Conservation (phyloP, 2,113 vertebrate genomes). For the Vulpes lagopus region DNA sequence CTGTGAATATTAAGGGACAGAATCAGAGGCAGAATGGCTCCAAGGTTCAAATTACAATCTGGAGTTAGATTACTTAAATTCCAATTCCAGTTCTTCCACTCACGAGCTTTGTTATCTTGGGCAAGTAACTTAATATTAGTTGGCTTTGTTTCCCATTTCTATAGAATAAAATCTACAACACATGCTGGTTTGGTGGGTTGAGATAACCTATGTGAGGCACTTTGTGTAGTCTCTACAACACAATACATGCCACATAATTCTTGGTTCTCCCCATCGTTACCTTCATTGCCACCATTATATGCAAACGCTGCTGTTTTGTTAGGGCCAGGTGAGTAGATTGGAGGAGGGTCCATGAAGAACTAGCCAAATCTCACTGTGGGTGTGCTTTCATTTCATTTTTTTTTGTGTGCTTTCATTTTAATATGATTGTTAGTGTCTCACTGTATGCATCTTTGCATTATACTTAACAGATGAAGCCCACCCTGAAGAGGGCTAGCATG, state of each 20-base stretch:
- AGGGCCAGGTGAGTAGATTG: background rate
- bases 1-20: background rate
- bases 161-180: background rate
- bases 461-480: background rate
- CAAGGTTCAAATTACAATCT: background rate
- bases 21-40: background rate
- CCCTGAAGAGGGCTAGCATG: background rate
- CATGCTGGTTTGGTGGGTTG: background rate
- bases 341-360: background rate
- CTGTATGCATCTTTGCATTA: background rate
- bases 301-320: background rate
- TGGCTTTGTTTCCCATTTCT: slow-evolving; percentile 4
- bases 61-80: background rate
- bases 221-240: background rate
- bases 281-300: background rate
- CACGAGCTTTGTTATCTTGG: slow-evolving; percentile 8
- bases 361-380: background rate
- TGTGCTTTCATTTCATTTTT: too few species aligned
- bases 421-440: background rate
- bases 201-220: background rate
- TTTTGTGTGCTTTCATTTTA: background rate
- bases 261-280: background rate
- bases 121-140: background rate
- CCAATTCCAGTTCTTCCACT: background rate
- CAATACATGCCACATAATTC: background rate